Conservation (phyloP, 2,113 vertebrate species). For the Tringa solitaria region DNA sequence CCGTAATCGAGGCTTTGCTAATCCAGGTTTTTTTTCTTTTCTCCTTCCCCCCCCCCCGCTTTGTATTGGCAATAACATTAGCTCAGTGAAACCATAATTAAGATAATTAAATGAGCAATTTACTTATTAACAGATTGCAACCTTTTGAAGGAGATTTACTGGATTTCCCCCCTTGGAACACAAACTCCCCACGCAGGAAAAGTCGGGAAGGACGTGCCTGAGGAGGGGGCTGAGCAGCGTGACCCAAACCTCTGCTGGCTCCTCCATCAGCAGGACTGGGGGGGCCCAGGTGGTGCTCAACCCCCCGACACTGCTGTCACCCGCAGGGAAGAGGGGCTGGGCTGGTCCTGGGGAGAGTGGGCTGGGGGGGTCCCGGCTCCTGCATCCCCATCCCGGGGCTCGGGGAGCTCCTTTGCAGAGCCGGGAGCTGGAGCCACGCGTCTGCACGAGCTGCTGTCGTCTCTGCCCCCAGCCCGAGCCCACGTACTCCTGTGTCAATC, state of each 20-base stretch:
- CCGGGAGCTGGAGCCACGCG: background rate
- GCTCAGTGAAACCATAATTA: background rate
- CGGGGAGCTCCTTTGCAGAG: background rate
- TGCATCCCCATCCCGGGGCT: background rate
- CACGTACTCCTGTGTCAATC: background rate
- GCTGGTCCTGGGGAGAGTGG: background rate
- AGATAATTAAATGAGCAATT: constrained; percentile 24
- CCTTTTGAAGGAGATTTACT: background rate
- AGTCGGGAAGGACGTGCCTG: accelerated
- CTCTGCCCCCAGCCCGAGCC: background rate
- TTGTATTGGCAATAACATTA: background rate
- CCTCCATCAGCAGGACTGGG: background rate
- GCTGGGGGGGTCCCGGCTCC: background rate
- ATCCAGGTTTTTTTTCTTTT: background rate
- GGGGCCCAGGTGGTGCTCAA: background rate
- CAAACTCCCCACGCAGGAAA: accelerated
- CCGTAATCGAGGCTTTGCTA: accelerated
- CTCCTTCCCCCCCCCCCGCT: background rate
- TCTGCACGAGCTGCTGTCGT: background rate
- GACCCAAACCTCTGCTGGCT: background rate
- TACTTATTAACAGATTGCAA: constrained; percentile 19
- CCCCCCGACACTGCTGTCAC: too few relatives aligned
- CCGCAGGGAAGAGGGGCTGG: background rate
- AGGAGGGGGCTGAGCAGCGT: accelerated
- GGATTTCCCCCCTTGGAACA: background rate